Evolutionary conservation across 2,797 vertebrate species (phyloP).

Genomic region (Orestias chungarensis): DNA sequence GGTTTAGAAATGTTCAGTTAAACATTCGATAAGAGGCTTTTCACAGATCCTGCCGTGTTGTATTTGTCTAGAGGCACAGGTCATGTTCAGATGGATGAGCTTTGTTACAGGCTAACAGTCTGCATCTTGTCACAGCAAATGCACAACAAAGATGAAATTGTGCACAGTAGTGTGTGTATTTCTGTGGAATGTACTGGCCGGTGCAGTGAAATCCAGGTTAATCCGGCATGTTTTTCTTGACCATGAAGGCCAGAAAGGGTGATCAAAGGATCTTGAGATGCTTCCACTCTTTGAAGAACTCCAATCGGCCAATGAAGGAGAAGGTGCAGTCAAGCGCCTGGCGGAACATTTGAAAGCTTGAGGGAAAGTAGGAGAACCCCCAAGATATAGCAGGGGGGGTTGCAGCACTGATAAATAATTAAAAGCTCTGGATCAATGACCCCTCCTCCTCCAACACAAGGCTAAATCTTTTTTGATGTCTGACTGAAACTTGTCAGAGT

Average conservation of each 20-base stretch:
- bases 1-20: slow-evolving; percentile 49
- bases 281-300: slow-evolving; percentile 74
- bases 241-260: slow-evolving; percentile 53
- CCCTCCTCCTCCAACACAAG: slow-evolving; percentile 37
- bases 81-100: slow-evolving; percentile 15
- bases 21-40: slow-evolving; percentile 63
- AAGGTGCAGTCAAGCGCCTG: slow-evolving; percentile 58
- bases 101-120: slow-evolving; percentile 35
- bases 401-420: slow-evolving; percentile 72
- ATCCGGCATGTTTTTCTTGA: slow-evolving; percentile 59
- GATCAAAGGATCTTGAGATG: slow-evolving; percentile 71
- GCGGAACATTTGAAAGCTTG: slow-evolving; percentile 60
- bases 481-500: slow-evolving; percentile 42
- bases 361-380: slow-evolving; percentile 57
- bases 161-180: slow-evolving; percentile 55
- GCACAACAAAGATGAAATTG: slow-evolving; percentile 28
- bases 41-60: slow-evolving; percentile 15
- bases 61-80: background rate
- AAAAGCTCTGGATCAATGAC: slow-evolving; percentile 42
- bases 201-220: slow-evolving; percentile 24
- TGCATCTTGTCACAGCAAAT: slow-evolving; percentile 40
- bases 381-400: slow-evolving; percentile 50
- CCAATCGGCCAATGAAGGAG: slow-evolving; percentile 72
- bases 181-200: slow-evolving; percentile 47
- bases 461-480: slow-evolving; percentile 49